phyloP scores from a whole-genome alignment of 2,888 invertebrate species.

The Prosapia bicincta region DNA sequence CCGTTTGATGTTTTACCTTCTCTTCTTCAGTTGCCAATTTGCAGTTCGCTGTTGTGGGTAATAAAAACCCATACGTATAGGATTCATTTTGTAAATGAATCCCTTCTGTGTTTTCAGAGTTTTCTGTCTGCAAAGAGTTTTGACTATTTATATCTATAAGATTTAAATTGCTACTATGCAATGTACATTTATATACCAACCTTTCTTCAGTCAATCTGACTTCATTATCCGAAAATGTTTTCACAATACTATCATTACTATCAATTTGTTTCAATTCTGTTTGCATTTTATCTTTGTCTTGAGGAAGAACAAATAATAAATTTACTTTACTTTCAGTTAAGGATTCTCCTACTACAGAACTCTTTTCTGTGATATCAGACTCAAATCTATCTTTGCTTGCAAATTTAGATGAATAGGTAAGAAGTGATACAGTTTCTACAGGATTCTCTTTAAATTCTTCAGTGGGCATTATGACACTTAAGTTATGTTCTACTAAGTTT shows the following conservation, averaged over 20 bases:
- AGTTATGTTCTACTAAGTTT: background rate
- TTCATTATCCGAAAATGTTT: background rate
- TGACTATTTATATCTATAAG: background rate
- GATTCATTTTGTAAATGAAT: no score
- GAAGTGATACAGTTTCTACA: background rate
- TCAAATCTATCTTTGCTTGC: background rate
- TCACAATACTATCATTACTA: no score
- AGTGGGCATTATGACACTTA: background rate
- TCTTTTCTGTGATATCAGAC: background rate
- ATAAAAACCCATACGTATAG: no score
- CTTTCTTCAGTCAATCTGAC: background rate
- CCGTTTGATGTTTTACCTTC: background rate
- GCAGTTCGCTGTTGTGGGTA: no score
- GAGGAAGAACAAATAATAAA: no score
- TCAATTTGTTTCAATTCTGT: background rate
- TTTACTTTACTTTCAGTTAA: no score
- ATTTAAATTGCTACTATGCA: background rate
- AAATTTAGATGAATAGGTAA: no score
- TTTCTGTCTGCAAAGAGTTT: background rate
- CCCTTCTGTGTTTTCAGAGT: background rate
- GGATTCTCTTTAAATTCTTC: background rate
- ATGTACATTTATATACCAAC: background rate
- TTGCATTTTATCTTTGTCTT: background rate
- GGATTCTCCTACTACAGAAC: background rate
- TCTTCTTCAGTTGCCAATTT: background rate